Conservation (phyloP, 1,140 invertebrate genomes). For the Pomacea maculata region DNA sequence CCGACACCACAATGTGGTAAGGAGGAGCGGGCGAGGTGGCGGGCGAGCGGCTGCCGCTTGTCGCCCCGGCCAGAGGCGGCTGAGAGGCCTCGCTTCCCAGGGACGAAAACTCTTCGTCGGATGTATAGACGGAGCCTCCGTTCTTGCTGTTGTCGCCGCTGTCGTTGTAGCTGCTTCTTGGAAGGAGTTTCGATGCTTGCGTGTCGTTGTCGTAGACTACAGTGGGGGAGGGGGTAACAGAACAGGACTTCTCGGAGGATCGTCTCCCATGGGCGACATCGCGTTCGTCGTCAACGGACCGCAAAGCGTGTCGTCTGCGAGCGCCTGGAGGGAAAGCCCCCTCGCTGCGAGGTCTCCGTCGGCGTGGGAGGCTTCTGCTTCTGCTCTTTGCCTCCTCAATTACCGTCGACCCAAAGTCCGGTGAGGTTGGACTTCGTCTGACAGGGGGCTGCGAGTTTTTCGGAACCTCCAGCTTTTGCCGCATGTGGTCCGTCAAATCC, state of each 20-base stretch:
- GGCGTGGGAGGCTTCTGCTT: slow-evolving; percentile 7
- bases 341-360: slow-evolving; percentile 1
- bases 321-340: neutral
- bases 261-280: no score
- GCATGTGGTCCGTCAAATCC: neutral
- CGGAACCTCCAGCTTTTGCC: neutral
- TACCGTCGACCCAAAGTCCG: slow-evolving; percentile 10
- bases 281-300: no score
- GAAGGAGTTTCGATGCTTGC: no score
- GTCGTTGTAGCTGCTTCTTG: no score
- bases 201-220: no score
- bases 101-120: no score
- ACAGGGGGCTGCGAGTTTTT: neutral
- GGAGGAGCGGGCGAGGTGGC: neutral
- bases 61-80: neutral
- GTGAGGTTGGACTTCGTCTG: neutral
- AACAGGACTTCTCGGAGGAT: no score
- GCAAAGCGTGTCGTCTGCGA: neutral
- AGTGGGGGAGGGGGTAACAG: no score
- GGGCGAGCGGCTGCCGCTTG: neutral
- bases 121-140: no score
- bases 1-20: neutral
- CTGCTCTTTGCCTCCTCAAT: slow-evolving; percentile 7
- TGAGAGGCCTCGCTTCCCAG: no score
- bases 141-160: no score